A percentile compares a stretch with the other conserved stretches of the same genome.
Conservation (phyloP, 2,113 vertebrate species). For the Tautogolabrus adspersus region DNA sequence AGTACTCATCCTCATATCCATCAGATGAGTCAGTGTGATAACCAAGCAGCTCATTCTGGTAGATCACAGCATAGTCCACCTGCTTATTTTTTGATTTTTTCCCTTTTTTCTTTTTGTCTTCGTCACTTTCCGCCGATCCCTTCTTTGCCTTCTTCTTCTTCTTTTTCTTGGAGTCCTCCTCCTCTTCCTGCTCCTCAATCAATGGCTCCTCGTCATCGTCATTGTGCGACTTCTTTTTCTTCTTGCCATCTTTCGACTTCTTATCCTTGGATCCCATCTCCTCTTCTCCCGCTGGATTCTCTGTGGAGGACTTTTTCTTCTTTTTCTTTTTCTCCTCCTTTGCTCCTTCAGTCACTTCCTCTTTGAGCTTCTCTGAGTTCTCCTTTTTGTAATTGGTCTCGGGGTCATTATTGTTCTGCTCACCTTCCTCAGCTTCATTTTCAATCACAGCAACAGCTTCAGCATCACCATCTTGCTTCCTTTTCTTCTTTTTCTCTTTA, state of each 20-base stretch:
- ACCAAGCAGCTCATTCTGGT: conserved; percentile 89
- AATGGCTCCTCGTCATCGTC: conserved; percentile 66
- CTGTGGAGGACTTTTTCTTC: conserved; percentile 82
- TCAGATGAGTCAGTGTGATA: conserved; percentile 90
- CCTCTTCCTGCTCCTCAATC: conserved; percentile 76
- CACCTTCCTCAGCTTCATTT: conserved; percentile 57
- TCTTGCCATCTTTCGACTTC: conserved; percentile 76
- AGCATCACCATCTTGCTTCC: conserved; percentile 43
- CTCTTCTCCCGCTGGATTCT: conserved; percentile 58
- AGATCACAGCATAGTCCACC: conserved; percentile 89
- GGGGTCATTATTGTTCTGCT: conserved; percentile 86
- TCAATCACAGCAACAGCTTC: conserved; percentile 68
- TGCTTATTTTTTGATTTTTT: conserved; percentile 88
- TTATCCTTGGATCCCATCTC: conserved; percentile 82
- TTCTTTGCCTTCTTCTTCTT: conserved; percentile 85
- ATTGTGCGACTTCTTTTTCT: conserved; percentile 79
- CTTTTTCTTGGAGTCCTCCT: conserved; percentile 81
- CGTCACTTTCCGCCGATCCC: conserved; percentile 79
- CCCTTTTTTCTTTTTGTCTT: conserved; percentile 86
- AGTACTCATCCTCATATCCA: conserved; percentile 91
- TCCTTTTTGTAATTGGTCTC: conserved; percentile 69
- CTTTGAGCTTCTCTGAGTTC: conserved; percentile 74
- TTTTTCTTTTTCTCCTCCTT: conserved; percentile 78
- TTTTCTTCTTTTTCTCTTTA: conserved; percentile 70
- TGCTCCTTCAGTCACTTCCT: conserved; percentile 69